A percentile compares a stretch with the other conserved stretches of the same genome.
These are phyloP conservation scores for Eilema depressum DNA, from an alignment of 2,888 invertebrate species.

Conservation along the genomic window DNA sequence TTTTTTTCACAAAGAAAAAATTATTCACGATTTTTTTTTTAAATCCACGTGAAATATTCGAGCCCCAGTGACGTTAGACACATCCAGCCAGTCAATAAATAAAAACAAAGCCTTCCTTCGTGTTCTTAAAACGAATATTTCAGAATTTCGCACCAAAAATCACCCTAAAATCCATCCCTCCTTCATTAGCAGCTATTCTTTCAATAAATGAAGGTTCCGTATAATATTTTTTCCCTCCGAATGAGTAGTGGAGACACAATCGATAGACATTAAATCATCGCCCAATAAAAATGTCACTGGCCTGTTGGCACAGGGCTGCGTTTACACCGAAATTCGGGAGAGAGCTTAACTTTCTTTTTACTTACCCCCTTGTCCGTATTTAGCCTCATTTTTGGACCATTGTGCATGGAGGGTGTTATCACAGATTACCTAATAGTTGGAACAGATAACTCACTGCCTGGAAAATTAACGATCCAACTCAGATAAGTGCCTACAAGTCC, in stretches of 20 bases:
- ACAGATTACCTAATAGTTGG: no score
- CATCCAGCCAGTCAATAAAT: no score
- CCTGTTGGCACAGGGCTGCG: slow-evolving; percentile 56
- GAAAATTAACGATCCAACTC: no score
- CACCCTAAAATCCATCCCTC: not conserved
- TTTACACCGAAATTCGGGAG: slow-evolving; percentile 67
- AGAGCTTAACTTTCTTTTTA: not conserved
- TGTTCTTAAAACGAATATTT: not conserved
- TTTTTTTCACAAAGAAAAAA: no score
- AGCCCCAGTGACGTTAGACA: not conserved
- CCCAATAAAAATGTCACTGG: slow-evolving; percentile 85
- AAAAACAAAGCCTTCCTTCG: not conserved
- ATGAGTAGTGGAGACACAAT: slow-evolving; percentile 76
- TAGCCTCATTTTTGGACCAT: no score
- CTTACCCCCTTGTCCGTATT: no score
- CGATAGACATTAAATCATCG: slow-evolving; percentile 83
- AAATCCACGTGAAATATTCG: not conserved
- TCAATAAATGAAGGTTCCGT: slow-evolving; percentile 48
- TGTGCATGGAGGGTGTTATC: no score
- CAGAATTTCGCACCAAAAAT: not conserved
- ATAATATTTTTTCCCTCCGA: slow-evolving; percentile 63
- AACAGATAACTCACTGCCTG: no score
- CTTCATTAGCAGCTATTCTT: slow-evolving; percentile 33
- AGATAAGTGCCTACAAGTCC: no score
- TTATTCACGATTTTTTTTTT: no score